phyloP scores from a whole-genome alignment of 2,888 invertebrate genomes.

The Chesias legatella region DNA sequence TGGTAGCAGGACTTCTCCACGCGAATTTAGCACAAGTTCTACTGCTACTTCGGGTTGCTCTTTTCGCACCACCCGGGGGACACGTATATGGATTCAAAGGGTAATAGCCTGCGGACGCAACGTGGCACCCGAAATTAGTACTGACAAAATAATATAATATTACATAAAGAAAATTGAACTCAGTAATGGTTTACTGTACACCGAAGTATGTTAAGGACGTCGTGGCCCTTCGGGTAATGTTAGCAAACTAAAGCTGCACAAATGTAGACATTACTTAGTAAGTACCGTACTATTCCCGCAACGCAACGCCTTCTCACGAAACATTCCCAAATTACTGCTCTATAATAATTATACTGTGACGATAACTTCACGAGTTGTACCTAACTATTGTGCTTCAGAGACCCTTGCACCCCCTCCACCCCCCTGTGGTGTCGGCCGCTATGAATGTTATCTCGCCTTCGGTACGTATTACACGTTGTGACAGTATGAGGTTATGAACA shows the following conservation, averaged over 20 bases:
- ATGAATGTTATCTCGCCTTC: constrained; percentile 7
- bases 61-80: too few species aligned
- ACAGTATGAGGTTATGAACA: too few species aligned
- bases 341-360: constrained; percentile 1
- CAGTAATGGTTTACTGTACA: too few species aligned
- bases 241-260: neutral
- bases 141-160: too few species aligned
- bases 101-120: too few species aligned
- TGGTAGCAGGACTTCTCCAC: too few species aligned
- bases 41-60: too few species aligned
- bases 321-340: constrained; percentile 7
- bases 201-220: neutral
- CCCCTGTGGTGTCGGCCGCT: constrained; percentile 2
- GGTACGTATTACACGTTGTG: too few species aligned
- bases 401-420: neutral
- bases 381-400: constrained; percentile 3
- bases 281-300: constrained; percentile 1
- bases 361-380: constrained; percentile 3
- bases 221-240: neutral
- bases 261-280: neutral
- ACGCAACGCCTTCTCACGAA: constrained; percentile 2
- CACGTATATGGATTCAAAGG: too few species aligned
- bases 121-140: too few species aligned
- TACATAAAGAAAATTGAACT: too few species aligned
- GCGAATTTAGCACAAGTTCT: too few species aligned